Evolutionary conservation across 2,888 invertebrate genomes (phyloP).

Genomic region (Macrosiphum euphorbiae): DNA sequence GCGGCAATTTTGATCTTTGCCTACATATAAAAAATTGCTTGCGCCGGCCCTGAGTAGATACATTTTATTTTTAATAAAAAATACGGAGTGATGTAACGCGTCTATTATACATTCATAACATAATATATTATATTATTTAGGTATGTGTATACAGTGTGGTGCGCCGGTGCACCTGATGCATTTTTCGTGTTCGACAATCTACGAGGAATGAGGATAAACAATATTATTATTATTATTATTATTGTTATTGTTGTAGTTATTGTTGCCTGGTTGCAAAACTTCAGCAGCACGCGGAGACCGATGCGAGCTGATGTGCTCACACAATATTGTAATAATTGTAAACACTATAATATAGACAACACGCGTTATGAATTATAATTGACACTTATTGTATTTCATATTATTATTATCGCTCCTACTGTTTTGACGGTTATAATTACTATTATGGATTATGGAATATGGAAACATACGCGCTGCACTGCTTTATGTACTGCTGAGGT

Average conservation of each 20-base stretch:
- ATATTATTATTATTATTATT: neutral
- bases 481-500: neutral
- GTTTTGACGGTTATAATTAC: neutral
- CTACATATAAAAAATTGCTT: too few species aligned
- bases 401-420: neutral
- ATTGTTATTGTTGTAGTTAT: neutral
- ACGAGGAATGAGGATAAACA: neutral
- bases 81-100: neutral
- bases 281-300: neutral
- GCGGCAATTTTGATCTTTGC: too few species aligned
- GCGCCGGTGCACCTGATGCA: neutral
- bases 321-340: neutral
- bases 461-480: neutral
- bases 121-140: neutral
- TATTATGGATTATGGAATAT: neutral
- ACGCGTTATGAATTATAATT: neutral
- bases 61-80: slow-evolving; percentile 1
- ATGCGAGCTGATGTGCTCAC: neutral
- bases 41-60: too few species aligned
- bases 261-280: neutral
- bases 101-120: neutral
- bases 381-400: neutral
- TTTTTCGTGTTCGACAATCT: slow-evolving; percentile 3
- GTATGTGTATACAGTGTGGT: neutral
- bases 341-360: neutral